Evolutionary conservation across 1,140 invertebrate genomes (phyloP), one percentile per base, ranked within the genome.

Genomic region (Heliothis subflexa): DNA sequence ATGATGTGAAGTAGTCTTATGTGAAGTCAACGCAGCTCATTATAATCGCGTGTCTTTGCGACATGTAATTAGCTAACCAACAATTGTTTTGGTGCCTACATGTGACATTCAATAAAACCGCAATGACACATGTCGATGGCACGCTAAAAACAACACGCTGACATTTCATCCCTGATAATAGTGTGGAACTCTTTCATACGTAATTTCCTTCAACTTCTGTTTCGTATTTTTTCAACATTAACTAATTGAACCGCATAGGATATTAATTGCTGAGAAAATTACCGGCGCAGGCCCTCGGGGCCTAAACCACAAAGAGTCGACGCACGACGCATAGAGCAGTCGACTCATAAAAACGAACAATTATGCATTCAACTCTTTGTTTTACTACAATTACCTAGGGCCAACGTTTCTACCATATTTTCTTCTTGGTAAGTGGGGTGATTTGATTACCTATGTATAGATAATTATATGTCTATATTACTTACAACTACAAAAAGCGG

Each of bases 231-330:
- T 92, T 88, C 33, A 40, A 84, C 82, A 84, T 89, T 88, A 81
- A 87, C 85, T 87, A 88, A 89, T 88, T 91, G 87, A 87, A 86
- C 82, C 49, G 76, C 78, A 83, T 87, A 83, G 82, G 77, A 81
- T 85, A 92, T 91, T 91, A 92, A 92, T 92, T 92, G 87, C 84
- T 91, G 88, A 90, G 90, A 89, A 92, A 92, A 92, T 92, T 89
- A 88, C 89, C 73, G 80, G 79, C 81, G 64, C 79, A 82, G 55
- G 81, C 86, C 87, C 83, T 82, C 73, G 76, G 89, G 89, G 88
- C 78, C 85, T 89, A 86, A 87, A 85, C 86, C 87, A 91, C 88
- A 90, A 88, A 89, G 88, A 80, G 79, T 83, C 68, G 78, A 81
- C 78, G 74, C 78, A 64, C 72, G 33, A 52, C 54, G 57, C 78